A percentile compares a stretch with the other conserved stretches of the same genome.
These are phyloP conservation scores for Amia ocellicauda DNA, from an alignment of 2,113 vertebrate species.

Conservation along the genomic window DNA sequence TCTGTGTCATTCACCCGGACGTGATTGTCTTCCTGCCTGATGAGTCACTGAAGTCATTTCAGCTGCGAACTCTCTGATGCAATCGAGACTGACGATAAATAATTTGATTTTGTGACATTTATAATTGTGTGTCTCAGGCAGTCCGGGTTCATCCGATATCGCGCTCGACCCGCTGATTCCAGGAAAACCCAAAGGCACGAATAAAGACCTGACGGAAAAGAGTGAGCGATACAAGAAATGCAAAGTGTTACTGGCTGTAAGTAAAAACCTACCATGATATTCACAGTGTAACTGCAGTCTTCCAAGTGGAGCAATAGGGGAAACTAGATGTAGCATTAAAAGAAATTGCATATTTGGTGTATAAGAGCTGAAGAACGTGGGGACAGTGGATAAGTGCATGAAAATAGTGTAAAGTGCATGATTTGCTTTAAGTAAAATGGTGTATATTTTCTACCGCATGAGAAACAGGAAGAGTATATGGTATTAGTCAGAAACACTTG, in stretches of 20 bases:
- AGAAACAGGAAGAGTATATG: too few species aligned
- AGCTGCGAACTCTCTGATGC: too few species aligned
- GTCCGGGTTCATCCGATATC: constrained; percentile 68
- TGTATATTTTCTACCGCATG: too few species aligned
- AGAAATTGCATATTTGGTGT: neutral
- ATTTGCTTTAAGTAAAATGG: too few species aligned
- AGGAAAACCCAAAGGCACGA: constrained; percentile 83
- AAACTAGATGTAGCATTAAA: neutral
- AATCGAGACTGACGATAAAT: too few species aligned
- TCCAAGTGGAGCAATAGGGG: neutral
- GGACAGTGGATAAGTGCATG: too few species aligned
- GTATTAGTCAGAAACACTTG: too few species aligned
- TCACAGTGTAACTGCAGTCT: neutral
- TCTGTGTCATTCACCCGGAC: neutral
- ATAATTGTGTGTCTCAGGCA: constrained; percentile 55
- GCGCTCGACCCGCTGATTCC: constrained; percentile 81
- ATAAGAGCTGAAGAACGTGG: too few species aligned
- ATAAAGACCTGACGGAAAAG: constrained; percentile 83
- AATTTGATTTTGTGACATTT: too few species aligned
- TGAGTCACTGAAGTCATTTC: neutral
- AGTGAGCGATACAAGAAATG: constrained; percentile 90
- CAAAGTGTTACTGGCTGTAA: constrained; percentile 89
- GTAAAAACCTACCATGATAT: constrained; percentile 46
- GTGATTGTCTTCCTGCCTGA: neutral
- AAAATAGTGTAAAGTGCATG: too few species aligned